Base-by-base conservation (phyloP, 2,888 invertebrate genomes). In the Fabriciana adippe region DNA sequence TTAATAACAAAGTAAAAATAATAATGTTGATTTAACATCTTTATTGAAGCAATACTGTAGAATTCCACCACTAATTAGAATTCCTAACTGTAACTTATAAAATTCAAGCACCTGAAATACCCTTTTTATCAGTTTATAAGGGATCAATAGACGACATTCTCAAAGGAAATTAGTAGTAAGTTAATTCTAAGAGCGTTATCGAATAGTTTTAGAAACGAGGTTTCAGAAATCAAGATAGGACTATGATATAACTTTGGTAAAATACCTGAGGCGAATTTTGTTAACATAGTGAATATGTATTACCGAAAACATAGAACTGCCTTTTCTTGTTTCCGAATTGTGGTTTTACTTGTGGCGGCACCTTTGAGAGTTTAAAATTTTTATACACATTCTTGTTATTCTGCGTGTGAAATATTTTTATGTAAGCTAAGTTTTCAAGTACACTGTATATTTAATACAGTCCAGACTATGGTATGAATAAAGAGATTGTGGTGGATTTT, bases 181-280 rank as follows among this genome's bases (percentile, higher is more conserved):
- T 59, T 59, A 26, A 59, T 59, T 59, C 47, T 21, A 26, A 59
- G 47, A 59, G 59, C 47, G 59, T 59, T 47, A 21, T 26, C 13
- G 59, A 48, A 59, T 59, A 59, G 48, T 65, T 65, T 41, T 57
- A 51, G 64, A 51, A 57, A 45, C 45, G 26, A 55, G 41, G 48
- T 41, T 35, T 48, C 48, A 51, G 64, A 45, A 53, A 53, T 57
- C 57, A 65, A 57, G 64, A 57, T 65, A 65, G 57, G 51, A 45
- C 26, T 53, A 59, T 59, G 26, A 48, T 59, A 59, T 59, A 59
- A 59, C 31, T 59, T 59, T 16, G 48, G 47, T 57, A 47, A 47
- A 59, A 48, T 59, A 48, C 48, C 59, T 59, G 59, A 48, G 31
- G 59, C 14, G 59, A 59, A 48, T 59, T 59, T 16, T 59, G 59